Evolutionary conservation across 2,888 invertebrate genomes (phyloP).

Genomic region (Nipponacmea schrenckii): DNA sequence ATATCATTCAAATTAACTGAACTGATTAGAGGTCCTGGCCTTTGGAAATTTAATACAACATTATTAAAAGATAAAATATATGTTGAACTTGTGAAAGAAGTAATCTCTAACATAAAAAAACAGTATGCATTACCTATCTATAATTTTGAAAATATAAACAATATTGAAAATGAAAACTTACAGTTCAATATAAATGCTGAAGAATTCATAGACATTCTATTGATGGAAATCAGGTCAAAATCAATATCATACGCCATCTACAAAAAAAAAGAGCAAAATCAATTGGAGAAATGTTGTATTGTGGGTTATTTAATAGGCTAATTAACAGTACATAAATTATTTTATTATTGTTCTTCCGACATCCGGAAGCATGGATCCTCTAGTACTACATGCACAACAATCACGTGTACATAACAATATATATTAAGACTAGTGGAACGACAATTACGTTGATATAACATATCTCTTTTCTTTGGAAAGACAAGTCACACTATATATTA

Average conservation of each 20-base stretch:
- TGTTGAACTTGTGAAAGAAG: conserved; percentile 9
- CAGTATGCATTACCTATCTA: conserved; percentile 19
- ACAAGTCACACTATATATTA: too few species aligned
- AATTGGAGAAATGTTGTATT: too few species aligned
- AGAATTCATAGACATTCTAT: conserved; percentile 19
- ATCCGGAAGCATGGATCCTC: too few species aligned
- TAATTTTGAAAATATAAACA: conserved; percentile 11
- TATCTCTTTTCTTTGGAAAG: too few species aligned
- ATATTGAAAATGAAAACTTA: conserved; percentile 11
- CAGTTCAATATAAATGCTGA: conserved; percentile 21
- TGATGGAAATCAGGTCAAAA: conserved; percentile 3
- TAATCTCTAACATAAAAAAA: conserved; percentile 7
- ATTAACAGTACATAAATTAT: too few species aligned
- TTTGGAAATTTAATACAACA: conserved; percentile 25
- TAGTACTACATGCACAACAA: too few species aligned
- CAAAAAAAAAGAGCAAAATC: not conserved
- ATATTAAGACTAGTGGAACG: too few species aligned
- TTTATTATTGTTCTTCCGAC: too few species aligned
- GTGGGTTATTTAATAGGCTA: too few species aligned
- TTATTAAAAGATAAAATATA: conserved; percentile 16
- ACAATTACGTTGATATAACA: too few species aligned
- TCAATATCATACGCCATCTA: conserved; percentile 14
- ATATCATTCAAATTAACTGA: conserved; percentile 4
- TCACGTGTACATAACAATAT: too few species aligned
- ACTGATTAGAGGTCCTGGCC: conserved; percentile 9